phyloP scores from a whole-genome alignment of 2,113 vertebrate species.

The Raja brachyura region DNA sequence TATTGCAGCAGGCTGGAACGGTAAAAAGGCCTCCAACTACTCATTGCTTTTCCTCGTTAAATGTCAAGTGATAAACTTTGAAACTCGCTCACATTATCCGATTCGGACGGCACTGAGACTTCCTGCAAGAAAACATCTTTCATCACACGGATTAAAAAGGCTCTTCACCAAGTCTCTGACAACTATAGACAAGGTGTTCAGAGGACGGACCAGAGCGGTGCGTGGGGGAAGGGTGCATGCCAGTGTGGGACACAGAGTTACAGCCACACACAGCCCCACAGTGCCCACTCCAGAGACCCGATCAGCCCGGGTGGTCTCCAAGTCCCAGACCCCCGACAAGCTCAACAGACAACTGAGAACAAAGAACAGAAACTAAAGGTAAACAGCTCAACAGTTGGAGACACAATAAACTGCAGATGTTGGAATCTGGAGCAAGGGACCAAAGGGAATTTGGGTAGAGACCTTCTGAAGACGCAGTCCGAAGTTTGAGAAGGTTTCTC shows the following conservation, averaged over 20 bases:
- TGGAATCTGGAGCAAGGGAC: too few species aligned
- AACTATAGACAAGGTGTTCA: not conserved
- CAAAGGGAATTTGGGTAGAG: too few species aligned
- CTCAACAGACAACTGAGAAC: not conserved
- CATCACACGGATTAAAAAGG: not conserved
- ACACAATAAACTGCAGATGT: too few species aligned
- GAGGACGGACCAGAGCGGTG: not conserved
- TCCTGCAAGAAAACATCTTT: not conserved
- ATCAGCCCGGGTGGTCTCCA: too few species aligned
- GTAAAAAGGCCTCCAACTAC: not conserved
- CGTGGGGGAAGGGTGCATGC: too few species aligned
- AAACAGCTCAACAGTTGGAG: not conserved
- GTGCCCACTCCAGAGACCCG: too few species aligned
- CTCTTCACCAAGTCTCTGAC: not conserved
- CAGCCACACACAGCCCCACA: too few species aligned
- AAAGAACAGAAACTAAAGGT: not conserved
- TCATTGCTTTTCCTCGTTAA: not conserved
- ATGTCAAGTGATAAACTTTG: not conserved
- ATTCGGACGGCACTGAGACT: not conserved
- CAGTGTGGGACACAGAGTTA: not conserved
- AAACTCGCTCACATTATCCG: not conserved
- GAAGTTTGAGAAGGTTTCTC: too few species aligned
- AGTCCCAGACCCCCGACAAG: too few species aligned
- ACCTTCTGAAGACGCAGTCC: too few species aligned
- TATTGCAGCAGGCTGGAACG: not conserved